These are phyloP conservation scores for Romanomermis culicivorax DNA, from an alignment of 2,888 invertebrate species.

Conservation along the genomic window DNA sequence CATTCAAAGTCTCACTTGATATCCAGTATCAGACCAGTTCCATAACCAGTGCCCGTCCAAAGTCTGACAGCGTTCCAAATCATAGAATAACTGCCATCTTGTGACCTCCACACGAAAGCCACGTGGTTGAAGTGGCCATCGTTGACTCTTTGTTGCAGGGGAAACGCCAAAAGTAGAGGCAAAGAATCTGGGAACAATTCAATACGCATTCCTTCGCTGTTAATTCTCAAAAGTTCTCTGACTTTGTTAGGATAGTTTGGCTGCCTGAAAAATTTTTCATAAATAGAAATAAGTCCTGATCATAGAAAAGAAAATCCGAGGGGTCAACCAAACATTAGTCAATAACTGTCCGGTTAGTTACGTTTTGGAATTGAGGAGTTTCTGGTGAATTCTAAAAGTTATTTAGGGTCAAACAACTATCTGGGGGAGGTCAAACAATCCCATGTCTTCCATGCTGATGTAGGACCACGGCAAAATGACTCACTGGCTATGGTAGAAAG, in stretches of 20 bases:
- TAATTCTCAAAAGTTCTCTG: slow-evolving; percentile 64
- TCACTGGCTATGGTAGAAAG: slow-evolving; percentile 66
- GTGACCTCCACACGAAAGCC: slow-evolving; percentile 78
- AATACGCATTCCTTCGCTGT: slow-evolving; percentile 74
- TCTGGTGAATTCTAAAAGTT: no score
- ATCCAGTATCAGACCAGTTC: slow-evolving; percentile 54
- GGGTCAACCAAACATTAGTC: no score
- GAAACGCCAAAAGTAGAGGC: slow-evolving; percentile 16
- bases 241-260: slow-evolving; percentile 45
- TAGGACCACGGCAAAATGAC: no score
- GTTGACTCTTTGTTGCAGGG: slow-evolving; percentile 16
- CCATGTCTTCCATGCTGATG: no score
- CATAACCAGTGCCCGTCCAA: slow-evolving; percentile 70
- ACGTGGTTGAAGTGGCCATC: slow-evolving; percentile 40
- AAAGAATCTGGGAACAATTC: slow-evolving; percentile 54
- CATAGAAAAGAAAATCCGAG: no score
- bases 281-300: no score
- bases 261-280: slow-evolving; percentile 37
- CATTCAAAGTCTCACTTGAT: slow-evolving; percentile 44
- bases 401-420: no score
- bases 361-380: no score
- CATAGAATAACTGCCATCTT: slow-evolving; percentile 58
- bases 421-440: no score
- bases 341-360: no score
- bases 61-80: slow-evolving; percentile 89